Percentiles rank a stretch among this genome's conserved stretches.
Evolutionary conservation across 1,140 invertebrate genomes (phyloP).

Genomic region (Cotesia glomerata): DNA sequence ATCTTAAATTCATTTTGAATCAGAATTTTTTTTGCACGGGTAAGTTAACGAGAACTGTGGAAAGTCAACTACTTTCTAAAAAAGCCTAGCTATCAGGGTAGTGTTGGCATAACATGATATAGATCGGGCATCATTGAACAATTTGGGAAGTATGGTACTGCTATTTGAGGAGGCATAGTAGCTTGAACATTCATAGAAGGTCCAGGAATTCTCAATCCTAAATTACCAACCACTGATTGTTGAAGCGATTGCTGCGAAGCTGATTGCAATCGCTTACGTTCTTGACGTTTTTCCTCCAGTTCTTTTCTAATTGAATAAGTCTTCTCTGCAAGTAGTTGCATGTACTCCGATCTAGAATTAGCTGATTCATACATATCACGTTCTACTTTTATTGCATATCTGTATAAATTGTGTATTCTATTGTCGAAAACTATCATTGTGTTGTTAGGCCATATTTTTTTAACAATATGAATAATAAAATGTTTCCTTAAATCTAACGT

Average conservation of each 20-base stretch:
- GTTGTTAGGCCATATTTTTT: constrained; percentile 96
- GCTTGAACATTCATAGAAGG: no score
- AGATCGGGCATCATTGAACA: no score
- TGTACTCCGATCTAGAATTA: constrained; percentile 96
- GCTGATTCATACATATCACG: constrained; percentile 99
- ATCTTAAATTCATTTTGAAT: no score
- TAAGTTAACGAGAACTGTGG: no score
- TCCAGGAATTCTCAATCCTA: constrained; percentile 48
- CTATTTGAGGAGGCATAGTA: constrained; percentile 45
- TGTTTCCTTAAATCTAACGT: constrained; percentile 92
- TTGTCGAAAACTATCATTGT: constrained; percentile 85
- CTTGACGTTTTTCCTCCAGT: constrained; percentile 85
- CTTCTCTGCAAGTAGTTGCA: constrained; percentile 97
- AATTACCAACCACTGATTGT: constrained; percentile 38
- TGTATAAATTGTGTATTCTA: constrained; percentile 95
- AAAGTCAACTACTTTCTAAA: no score
- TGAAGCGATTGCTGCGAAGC: constrained; percentile 65
- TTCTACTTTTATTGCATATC: constrained; percentile 98
- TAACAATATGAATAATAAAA: constrained; percentile 98
- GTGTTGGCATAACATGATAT: no score
- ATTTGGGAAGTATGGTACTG: constrained; percentile 44
- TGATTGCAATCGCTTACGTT: constrained; percentile 80
- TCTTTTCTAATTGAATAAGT: constrained; percentile 99
- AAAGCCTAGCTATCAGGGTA: no score
- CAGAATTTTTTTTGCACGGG: no score